phyloP scores from a whole-genome alignment of 2,797 vertebrate genomes.

The Notoglanidium macrostoma region DNA sequence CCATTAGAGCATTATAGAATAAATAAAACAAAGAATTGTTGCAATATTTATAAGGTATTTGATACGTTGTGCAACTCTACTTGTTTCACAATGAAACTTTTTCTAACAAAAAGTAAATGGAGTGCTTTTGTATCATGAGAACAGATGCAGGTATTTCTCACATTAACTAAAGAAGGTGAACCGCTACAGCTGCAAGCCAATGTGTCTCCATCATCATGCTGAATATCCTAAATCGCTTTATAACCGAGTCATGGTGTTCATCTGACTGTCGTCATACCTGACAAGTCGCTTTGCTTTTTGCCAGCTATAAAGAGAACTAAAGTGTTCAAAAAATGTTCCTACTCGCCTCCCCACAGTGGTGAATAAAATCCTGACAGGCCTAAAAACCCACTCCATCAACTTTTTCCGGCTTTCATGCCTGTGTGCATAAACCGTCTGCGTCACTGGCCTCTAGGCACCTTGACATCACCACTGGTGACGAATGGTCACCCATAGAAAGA shows the following conservation, averaged over 20 bases:
- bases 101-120: not conserved
- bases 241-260: not conserved
- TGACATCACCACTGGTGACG: not conserved
- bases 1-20: not conserved
- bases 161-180: not conserved
- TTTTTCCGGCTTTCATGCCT: not conserved
- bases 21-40: not conserved
- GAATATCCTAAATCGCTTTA: not conserved
- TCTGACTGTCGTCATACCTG: not conserved
- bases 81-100: not conserved
- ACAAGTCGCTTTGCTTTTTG: not conserved
- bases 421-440: not conserved
- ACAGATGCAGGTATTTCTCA: not conserved
- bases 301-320: not conserved
- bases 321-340: not conserved
- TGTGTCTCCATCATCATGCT: not conserved
- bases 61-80: not conserved
- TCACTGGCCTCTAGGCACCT: not conserved
- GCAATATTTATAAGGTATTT: not conserved
- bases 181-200: too few species aligned
- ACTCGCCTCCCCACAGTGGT: not conserved
- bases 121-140: not conserved
- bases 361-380: constrained; percentile 6
- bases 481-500: not conserved
- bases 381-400: not conserved